Percentiles rank a stretch among this genome's conserved stretches.
Conservation (phyloP, 1,140 invertebrate species). For the Drosophila burlai region DNA sequence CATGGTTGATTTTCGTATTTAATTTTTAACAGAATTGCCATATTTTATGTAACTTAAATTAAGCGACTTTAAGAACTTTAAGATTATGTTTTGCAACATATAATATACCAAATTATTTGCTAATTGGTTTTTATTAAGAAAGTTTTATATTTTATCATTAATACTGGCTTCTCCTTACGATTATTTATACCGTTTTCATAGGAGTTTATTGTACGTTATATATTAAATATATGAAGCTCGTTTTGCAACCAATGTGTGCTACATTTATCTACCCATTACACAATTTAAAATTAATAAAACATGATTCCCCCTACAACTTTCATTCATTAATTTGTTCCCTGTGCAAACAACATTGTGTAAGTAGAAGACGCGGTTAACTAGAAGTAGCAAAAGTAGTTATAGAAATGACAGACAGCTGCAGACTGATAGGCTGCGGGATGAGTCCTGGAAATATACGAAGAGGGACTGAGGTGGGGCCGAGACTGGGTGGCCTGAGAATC, state of each 20-base stretch:
- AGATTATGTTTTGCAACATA: no score
- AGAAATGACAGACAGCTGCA: constrained; percentile 77
- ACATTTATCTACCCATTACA: not conserved
- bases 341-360: constrained; percentile 36
- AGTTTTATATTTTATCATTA: not conserved
- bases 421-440: constrained; percentile 18
- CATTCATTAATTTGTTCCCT: not conserved
- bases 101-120: no score
- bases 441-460: not conserved
- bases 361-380: constrained; percentile 66
- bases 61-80: no score
- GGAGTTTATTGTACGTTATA: not conserved
- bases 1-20: no score
- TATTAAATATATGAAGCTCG: not conserved
- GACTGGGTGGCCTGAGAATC: constrained; percentile 14
- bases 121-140: no score
- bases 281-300: not conserved
- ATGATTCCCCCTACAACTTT: not conserved
- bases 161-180: no score
- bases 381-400: constrained; percentile 82
- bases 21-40: no score
- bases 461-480: not conserved
- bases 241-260: not conserved
- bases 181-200: not conserved
- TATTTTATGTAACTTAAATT: not conserved